Base-by-base conservation (phyloP, 2,113 vertebrate species). In the Narcine bancroftii region DNA sequence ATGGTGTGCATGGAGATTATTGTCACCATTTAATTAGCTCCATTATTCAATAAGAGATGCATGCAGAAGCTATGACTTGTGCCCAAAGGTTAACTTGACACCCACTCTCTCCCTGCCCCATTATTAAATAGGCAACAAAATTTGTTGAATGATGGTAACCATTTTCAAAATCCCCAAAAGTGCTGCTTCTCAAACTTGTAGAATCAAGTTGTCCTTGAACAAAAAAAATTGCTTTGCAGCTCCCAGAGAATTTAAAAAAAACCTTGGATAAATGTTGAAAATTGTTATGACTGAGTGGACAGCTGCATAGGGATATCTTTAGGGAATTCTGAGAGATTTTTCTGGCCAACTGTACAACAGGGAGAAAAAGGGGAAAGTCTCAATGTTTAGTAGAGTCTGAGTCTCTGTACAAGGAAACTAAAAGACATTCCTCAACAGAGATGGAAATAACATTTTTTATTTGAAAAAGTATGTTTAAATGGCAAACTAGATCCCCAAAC, bases 281-380 rank as follows among this genome's bases (percentile, higher is more conserved):
- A 91, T 91, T 91, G 89, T 91, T 91, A 69, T 91, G 89, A 71
- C 89, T 91, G 63, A 91, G 65, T 1, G 66, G 71, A 69, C 89
- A 91, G 89, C 89, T 91, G 89, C 89, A 91, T 63, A 33, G 29
- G 39, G 45, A 91, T 69, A 69, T 91, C 89, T 69, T 91, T 5
- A 17, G 89, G 81, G 89, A 65, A 91, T 91, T 91, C 89, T 3
- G 39, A 91, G 89, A 91, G 63, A 66, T 66, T 66, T 39, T 42
- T 91, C 71, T 91, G 89, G 89, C 89, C 24, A 45, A 69, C 24
- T 69, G 63, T 4, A 36, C 6, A 47, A 29, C 65, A 69, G 87
- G 60, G 63, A 69, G 63, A 2, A 19, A 26, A 39, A 6, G 63
- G 17, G 56, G 13, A 89, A 66, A 17, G 0, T 91, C 47, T 24